Percentiles rank a stretch among this genome's conserved stretches.
Conservation (phyloP, 2,888 invertebrate genomes). For the Coremacera marginata region DNA sequence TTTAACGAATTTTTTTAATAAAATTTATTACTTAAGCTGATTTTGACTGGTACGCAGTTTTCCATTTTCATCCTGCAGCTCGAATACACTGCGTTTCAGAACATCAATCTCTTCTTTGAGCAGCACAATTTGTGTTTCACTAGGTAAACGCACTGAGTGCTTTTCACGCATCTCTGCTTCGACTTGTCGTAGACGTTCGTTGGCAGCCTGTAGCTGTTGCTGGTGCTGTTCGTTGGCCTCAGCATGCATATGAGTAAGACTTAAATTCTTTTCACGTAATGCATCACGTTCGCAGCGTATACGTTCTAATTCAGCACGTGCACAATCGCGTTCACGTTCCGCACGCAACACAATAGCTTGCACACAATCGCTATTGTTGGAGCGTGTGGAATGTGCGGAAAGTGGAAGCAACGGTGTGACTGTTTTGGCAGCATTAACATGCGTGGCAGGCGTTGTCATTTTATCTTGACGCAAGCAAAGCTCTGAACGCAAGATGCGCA, state of each 20-base stretch:
- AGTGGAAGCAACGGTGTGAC: conserved; percentile 40
- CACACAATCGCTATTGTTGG: conserved; percentile 60
- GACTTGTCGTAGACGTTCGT: conserved; percentile 70
- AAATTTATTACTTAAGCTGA: conserved; percentile 73
- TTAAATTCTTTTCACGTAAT: conserved; percentile 73
- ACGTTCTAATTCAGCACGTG: conserved; percentile 70
- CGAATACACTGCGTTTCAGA: conserved; percentile 70
- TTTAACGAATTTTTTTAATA: not conserved
- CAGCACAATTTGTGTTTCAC: conserved; percentile 71
- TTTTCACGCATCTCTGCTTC: conserved; percentile 73
- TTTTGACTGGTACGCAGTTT: conserved; percentile 72
- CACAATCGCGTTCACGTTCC: conserved; percentile 72
- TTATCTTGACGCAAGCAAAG: conserved; percentile 45
- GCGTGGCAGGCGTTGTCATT: conserved; percentile 40
- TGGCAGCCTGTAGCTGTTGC: conserved; percentile 70
- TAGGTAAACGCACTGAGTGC: conserved; percentile 70
- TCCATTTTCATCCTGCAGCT: conserved; percentile 71
- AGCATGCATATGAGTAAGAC: conserved; percentile 69
- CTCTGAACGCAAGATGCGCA: conserved; percentile 58
- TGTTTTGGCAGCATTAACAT: conserved; percentile 24
- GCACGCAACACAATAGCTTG: conserved; percentile 64
- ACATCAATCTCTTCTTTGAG: conserved; percentile 73
- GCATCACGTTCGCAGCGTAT: conserved; percentile 75
- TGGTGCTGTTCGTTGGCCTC: conserved; percentile 71
- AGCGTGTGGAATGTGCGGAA: conserved; percentile 43